Base-by-base conservation (phyloP, 2,888 invertebrate genomes). In the Belgica antarctica region DNA sequence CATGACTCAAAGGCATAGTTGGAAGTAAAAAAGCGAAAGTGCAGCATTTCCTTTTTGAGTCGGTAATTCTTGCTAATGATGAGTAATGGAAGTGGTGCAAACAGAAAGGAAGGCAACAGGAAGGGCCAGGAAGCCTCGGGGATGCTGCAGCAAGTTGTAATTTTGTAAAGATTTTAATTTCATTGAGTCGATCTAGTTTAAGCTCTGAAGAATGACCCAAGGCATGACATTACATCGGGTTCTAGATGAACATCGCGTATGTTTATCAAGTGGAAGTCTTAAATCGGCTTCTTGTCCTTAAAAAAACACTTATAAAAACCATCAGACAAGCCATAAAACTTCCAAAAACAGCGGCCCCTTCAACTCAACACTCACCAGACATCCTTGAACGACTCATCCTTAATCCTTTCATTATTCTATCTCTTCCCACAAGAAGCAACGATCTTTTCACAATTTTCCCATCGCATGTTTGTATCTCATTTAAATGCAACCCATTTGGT, bases 81-180 rank as follows among this genome's bases (percentile, higher is more conserved):
- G 66, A 5, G 22, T 66, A 66, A 66, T 66, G 66, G 66, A 66
- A 65, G n/a, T n/a, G n/a, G n/a, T n/a, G n/a, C n/a, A n/a, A n/a
- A n/a, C n/a, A n/a, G n/a, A n/a, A n/a, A 7, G 24, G 57, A 61
- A 61, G 34, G 15, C n/a, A n/a, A n/a, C 41, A n/a, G n/a, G n/a
- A 41, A n/a, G 41, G 41, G n/a, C 8, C 8, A 12, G n/a, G n/a
- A n/a, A n/a, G n/a, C n/a, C n/a, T n/a, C n/a, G n/a, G n/a, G n/a
- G n/a, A n/a, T n/a, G n/a, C n/a, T n/a, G n/a, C n/a, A n/a, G n/a
- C n/a, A n/a, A n/a, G n/a, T n/a, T n/a, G n/a, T n/a, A n/a, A n/a
- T n/a, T n/a, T n/a, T n/a, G n/a, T n/a, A n/a, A n/a, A n/a, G n/a
- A n/a, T n/a, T n/a, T n/a, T n/a, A n/a, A n/a, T n/a, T n/a, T n/a